These are phyloP conservation scores for Oncopeltus fasciatus DNA, from an alignment of 1,140 invertebrate species.

Conservation along the genomic window DNA sequence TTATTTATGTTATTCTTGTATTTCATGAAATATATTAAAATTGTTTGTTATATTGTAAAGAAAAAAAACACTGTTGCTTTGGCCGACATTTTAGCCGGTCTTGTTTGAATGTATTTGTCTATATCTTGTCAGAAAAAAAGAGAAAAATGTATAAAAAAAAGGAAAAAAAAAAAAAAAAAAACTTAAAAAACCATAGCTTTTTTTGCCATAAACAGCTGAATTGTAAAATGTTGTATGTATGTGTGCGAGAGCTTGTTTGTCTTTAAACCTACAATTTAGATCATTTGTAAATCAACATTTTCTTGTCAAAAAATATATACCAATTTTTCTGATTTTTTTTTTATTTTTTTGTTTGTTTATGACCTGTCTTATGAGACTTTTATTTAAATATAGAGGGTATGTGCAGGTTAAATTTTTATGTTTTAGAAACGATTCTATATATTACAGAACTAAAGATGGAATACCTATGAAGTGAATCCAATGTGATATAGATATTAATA, in stretches of 20 bases:
- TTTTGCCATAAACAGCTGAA: conserved; percentile 16
- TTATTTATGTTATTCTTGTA: conserved; percentile 18
- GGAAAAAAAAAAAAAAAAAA: not conserved
- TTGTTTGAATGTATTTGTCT: conserved; percentile 8
- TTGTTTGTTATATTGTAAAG: conserved; percentile 15
- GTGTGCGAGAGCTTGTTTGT: conserved; percentile 21
- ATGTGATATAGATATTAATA: too few relatives aligned
- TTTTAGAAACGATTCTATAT: too few relatives aligned
- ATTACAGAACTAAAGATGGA: too few relatives aligned
- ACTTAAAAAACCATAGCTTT: conserved; percentile 7
- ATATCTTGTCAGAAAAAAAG: conserved; percentile 8
- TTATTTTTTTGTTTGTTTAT: conserved; percentile 4
- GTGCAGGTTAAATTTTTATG: too few relatives aligned
- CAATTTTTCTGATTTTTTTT: conserved; percentile 19
- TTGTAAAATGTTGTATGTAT: conserved; percentile 20
- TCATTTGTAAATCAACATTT: conserved; percentile 22
- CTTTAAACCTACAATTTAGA: conserved; percentile 21
- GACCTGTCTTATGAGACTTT: too few relatives aligned
- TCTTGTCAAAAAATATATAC: conserved; percentile 21
- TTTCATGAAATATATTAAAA: conserved; percentile 16
- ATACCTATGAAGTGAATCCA: too few relatives aligned
- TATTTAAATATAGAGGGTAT: too few relatives aligned
- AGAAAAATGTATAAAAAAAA: conserved; percentile 2
- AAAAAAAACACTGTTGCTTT: conserved; percentile 16
- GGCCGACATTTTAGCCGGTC: not conserved